Base-by-base conservation (phyloP, 1,140 invertebrate genomes). In the Hetaerina americana region DNA sequence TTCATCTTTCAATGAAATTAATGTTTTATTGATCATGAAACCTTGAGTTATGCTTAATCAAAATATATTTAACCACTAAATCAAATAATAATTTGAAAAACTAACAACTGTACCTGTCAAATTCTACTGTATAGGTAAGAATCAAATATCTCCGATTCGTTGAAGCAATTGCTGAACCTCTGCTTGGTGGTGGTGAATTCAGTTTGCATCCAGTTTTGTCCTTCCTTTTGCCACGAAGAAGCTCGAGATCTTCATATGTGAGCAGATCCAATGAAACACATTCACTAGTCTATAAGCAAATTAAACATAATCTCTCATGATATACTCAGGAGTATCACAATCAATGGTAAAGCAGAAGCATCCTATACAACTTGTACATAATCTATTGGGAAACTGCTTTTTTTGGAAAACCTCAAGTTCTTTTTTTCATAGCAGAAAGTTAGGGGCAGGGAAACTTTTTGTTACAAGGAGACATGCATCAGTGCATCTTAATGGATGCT, bases 41-140 rank as follows among this genome's bases (percentile, higher is more conserved):
- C n/a, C n/a, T n/a, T n/a, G n/a, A n/a, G n/a, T n/a, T n/a, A n/a
- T n/a, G n/a, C n/a, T n/a, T n/a, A n/a, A n/a, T n/a, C n/a, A n/a
- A n/a, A n/a, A n/a, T n/a, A n/a, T n/a, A n/a, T n/a, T n/a, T 24
- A 66, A 15, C 27, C 10, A 68, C 0, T 18, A 27, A 70, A 74
- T 29, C 40, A 69, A 66, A 68, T 25, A 5, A 66, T 71, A 66
- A 66, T 66, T 49, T 26, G 66, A 1, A 67, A 72, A 40, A 40
- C 6, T 40, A 40, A 8, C 31, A 18, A 40, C n/a, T n/a, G 76
- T 77, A 82, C 81, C 77, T 76, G 76, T 82, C 81, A 76, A 82
- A 82, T 75, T 83, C 80, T 24, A 81, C 81, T 5, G 78, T 79
- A 73, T 83, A 83, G 3, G 80, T 81, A 67, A 83, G 73, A 74